A percentile compares a stretch with the other conserved stretches of the same genome.
Evolutionary conservation across 2,113 vertebrate species (phyloP).

Genomic region (Hemichromis elongatus): DNA sequence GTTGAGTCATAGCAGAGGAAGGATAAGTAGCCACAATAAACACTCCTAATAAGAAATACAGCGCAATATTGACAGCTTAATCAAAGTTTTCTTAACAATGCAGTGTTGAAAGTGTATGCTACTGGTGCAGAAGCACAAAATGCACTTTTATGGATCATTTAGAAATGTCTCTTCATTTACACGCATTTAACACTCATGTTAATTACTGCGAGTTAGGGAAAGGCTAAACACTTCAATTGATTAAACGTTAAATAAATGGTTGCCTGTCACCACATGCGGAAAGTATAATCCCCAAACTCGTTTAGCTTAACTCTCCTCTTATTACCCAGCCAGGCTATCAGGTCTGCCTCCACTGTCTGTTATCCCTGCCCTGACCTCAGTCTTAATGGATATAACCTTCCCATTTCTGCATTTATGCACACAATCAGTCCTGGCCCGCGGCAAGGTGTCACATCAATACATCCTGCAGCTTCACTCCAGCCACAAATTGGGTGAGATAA

Average conservation of each 20-base stretch:
- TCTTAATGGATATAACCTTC: constrained; percentile 43
- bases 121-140: not conserved
- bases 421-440: constrained; percentile 30
- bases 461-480: constrained; percentile 24
- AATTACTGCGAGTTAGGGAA: not conserved
- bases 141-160: not conserved
- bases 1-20: constrained; percentile 62
- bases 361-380: constrained; percentile 34
- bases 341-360: not conserved
- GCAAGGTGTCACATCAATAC: constrained; percentile 51
- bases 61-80: not conserved
- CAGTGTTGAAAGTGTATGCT: not conserved
- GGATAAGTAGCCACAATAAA: constrained; percentile 45
- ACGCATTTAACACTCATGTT: not conserved
- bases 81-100: constrained; percentile 1
- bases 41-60: not conserved
- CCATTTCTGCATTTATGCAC: constrained; percentile 45
- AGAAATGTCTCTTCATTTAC: not conserved
- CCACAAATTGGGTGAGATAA: constrained; percentile 49
- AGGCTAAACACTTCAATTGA: not conserved
- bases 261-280: not conserved
- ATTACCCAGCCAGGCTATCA: not conserved
- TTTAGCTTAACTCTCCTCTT: not conserved
- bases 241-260: not conserved
- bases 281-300: not conserved